Conservation (phyloP, 1,140 invertebrate genomes). For the Zelostemma sp. region DNA sequence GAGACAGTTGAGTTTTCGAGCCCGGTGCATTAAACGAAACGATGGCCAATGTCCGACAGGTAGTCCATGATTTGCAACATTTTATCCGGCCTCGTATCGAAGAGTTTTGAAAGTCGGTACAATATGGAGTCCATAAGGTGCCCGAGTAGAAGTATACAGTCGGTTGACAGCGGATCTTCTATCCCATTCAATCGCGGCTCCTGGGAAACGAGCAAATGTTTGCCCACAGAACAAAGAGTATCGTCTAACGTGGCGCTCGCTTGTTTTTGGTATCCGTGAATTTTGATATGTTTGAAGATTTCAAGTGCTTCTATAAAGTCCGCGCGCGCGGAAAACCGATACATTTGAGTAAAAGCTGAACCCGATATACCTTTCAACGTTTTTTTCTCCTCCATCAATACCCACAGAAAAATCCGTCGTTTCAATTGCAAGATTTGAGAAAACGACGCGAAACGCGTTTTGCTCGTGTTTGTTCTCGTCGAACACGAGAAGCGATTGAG, state of each 20-base stretch:
- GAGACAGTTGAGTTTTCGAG: slow-evolving; percentile 40
- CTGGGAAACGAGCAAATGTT: slow-evolving; percentile 57
- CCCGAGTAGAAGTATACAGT: not conserved
- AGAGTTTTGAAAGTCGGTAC: slow-evolving; percentile 40
- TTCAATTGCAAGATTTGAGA: not conserved
- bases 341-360: not conserved
- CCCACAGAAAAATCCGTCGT: slow-evolving; percentile 16
- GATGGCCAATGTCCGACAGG: slow-evolving; percentile 50
- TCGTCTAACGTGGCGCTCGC: slow-evolving; percentile 48
- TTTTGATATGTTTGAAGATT: slow-evolving; percentile 60
- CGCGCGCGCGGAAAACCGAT: slow-evolving; percentile 8
- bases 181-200: slow-evolving; percentile 22
- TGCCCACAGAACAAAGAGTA: slow-evolving; percentile 59
- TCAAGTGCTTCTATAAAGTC: slow-evolving; percentile 37
- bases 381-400: no score
- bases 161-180: slow-evolving; percentile 39
- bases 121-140: slow-evolving; percentile 46
- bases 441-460: not conserved
- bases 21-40: slow-evolving; percentile 36
- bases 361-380: not conserved
- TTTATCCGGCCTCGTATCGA: slow-evolving; percentile 59
- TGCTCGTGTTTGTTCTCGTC: not conserved
- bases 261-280: slow-evolving; percentile 51
- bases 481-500: not conserved
- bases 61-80: slow-evolving; percentile 69